Percentiles rank a stretch among this genome's conserved stretches.
phyloP scores from a whole-genome alignment of 2,888 invertebrate species.

The Orthosia gracilis region DNA sequence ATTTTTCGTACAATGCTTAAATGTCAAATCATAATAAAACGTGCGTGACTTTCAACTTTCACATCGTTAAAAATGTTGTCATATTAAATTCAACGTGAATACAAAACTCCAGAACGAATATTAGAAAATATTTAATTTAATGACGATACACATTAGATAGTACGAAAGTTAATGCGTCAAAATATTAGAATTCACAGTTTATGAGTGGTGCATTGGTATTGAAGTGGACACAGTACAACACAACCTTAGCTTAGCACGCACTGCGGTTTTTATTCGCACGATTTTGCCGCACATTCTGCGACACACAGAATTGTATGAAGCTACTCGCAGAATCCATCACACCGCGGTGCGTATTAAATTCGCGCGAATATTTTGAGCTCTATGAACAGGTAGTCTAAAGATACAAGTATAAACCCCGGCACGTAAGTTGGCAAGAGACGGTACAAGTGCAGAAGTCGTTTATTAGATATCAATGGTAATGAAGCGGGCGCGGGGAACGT shows the following conservation, averaged over 20 bases:
- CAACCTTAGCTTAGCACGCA: neutral
- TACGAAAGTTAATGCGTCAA: conserved; percentile 77
- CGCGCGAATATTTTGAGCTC: too few species aligned
- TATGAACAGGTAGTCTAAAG: too few species aligned
- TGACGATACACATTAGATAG: conserved; percentile 79
- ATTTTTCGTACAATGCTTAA: conserved; percentile 7
- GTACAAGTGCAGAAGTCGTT: too few species aligned
- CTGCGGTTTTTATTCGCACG: too few species aligned
- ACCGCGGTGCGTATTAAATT: too few species aligned
- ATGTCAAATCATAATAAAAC: conserved; percentile 21
- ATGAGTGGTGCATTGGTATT: conserved; percentile 51
- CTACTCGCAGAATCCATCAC: too few species aligned
- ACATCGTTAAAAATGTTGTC: neutral
- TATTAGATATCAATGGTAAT: too few species aligned
- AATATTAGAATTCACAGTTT: conserved; percentile 66
- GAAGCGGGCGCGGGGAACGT: too few species aligned
- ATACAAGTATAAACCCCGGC: too few species aligned
- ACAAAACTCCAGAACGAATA: conserved; percentile 15
- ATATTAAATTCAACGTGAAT: conserved; percentile 10
- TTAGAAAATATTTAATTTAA: conserved; percentile 64
- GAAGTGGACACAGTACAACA: neutral
- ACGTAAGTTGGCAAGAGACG: too few species aligned
- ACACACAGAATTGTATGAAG: too few species aligned
- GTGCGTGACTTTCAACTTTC: conserved; percentile 16
- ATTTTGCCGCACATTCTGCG: too few species aligned